Evolutionary conservation across 2,888 invertebrate species (phyloP), one percentile per base, ranked within the genome.

Genomic region (Pammene fasciana): DNA sequence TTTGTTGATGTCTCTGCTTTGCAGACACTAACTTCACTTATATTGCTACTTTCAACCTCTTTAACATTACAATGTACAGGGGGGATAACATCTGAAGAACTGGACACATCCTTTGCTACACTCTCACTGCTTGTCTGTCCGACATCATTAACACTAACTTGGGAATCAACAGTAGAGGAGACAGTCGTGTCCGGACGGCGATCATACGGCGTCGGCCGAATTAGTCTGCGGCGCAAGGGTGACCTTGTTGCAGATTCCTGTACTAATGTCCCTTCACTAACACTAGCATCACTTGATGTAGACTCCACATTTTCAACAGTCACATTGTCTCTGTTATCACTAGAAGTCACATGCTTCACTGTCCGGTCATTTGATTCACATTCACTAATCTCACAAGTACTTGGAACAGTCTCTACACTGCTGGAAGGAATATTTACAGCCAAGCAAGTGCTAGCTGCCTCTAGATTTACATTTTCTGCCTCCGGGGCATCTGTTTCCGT

Each of bases 1-100:
- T 85, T 86, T 73, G 85, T 79, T 68, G 91, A 90, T 67, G 90
- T 88, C 84, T 92, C 92, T 85, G 92, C 90, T 89, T 90, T 88
- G 87, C 91, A 90, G 85, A 91, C 83, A 87, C 86, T 91, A 80
- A 89, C 82, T 85, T 90, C 91, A 85, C 86, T 90, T 86, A 90
- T 77, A 85, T 85, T 87, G 84, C 86, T 89, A 88, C 86, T 87
- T 84, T 89, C 88, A 83, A 89, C 87, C 78, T 85, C 84, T 78
- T 86, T 89, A 77, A 83, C 79, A 84, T 85, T 88, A 87, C 84
- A 86, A 81, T 86, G 83, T 82, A 83, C 78, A 80, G 79, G 77
- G 75, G 85, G 78, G 76, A 92, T 84, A 74, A 88, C 86, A 82
- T 92, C 92, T 57, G 92, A 92, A 57, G 92, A 92, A 82, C 92